A percentile compares a stretch with the other conserved stretches of the same genome.
phyloP scores from a whole-genome alignment of 1,140 invertebrate genomes.

The Matsumurasca onukii region DNA sequence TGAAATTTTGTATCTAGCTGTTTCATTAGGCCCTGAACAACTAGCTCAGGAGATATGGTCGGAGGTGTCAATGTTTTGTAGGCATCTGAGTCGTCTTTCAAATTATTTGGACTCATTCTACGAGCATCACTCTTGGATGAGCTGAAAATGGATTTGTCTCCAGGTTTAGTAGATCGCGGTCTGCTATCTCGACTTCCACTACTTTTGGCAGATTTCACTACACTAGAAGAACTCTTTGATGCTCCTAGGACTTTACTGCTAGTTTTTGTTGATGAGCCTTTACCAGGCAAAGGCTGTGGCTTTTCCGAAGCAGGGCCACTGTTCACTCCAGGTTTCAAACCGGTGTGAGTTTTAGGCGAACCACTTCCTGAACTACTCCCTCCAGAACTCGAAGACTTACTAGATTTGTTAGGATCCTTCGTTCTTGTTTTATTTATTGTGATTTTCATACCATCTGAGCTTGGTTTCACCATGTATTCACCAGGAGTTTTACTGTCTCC shows the following conservation, averaged over 20 bases:
- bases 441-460: conserved; percentile 83
- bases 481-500: conserved; percentile 66
- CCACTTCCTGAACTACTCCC: conserved; percentile 52
- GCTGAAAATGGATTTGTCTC: conserved; percentile 63
- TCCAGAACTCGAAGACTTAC: conserved; percentile 41
- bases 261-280: conserved; percentile 6
- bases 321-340: conserved; percentile 79
- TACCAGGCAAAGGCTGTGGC: conserved; percentile 50
- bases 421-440: conserved; percentile 82
- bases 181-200: conserved; percentile 55
- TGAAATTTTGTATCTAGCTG: conserved; percentile 82
- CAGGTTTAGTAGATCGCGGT: conserved; percentile 54
- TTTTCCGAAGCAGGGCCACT: conserved; percentile 80
- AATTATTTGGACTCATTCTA: conserved; percentile 62
- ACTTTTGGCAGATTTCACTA: conserved; percentile 53
- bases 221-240: conserved; percentile 49
- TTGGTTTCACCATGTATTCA: conserved; percentile 85
- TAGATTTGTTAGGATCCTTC: conserved; percentile 56
- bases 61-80: conserved; percentile 54
- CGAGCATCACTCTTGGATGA: conserved; percentile 58
- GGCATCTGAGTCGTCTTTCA: conserved; percentile 58
- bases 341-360: conserved; percentile 73
- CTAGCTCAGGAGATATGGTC: conserved; percentile 52
- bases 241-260: conserved; percentile 41
- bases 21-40: conserved; percentile 73